These are phyloP conservation scores for Aphelenchoides besseyi DNA, from an alignment of 1,140 invertebrate genomes.

Conservation along the genomic window DNA sequence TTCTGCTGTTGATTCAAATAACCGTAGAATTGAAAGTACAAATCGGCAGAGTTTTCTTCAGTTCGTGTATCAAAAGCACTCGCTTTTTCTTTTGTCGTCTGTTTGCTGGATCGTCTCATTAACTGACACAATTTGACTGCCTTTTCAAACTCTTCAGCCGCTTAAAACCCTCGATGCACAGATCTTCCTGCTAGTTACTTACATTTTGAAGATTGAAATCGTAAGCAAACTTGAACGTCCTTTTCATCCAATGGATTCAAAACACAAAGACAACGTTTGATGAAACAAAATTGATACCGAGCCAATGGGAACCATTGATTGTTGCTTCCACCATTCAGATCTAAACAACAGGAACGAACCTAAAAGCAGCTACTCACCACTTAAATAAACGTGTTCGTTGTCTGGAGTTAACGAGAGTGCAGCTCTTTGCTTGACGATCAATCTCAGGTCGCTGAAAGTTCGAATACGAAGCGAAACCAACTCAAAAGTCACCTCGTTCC, in stretches of 20 bases:
- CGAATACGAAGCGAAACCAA: too few species aligned
- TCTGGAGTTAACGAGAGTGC: neutral
- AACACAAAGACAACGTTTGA: neutral
- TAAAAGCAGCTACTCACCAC: neutral
- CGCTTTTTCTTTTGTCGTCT: neutral
- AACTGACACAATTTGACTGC: slow-evolving; percentile 16
- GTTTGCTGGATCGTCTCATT: neutral
- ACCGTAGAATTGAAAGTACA: slow-evolving; percentile 79
- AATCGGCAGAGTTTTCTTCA: slow-evolving; percentile 16
- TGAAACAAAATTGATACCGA: neutral
- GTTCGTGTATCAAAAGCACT: neutral
- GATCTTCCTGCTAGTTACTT: neutral
- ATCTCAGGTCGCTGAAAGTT: neutral
- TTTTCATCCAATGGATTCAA: neutral
- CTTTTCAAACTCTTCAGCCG: slow-evolving; percentile 7
- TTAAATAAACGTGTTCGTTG: neutral
- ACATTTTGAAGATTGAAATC: slow-evolving; percentile 4
- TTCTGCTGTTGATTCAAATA: slow-evolving; percentile 99
- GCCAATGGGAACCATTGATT: neutral
- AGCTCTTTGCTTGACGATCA: neutral
- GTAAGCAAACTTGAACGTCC: neutral
- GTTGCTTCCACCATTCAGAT: neutral
- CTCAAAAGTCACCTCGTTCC: too few species aligned
- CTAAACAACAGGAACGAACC: neutral
- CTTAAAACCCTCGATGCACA: neutral